Conservation (phyloP, 1,140 invertebrate species). For the Drosophila melanica region DNA sequence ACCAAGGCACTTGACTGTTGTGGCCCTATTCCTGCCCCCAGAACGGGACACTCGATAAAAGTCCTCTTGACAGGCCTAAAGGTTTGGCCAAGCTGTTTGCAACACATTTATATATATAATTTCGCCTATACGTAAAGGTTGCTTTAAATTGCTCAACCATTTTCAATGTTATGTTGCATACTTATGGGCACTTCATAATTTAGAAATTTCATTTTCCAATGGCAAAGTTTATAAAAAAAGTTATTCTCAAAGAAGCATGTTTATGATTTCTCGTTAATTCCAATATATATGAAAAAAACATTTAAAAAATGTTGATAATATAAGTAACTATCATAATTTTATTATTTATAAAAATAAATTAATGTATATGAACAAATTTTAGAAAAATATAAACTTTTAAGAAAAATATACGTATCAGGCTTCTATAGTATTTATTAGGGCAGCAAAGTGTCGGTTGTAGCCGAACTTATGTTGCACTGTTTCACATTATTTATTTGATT, state of each 20-base stretch:
- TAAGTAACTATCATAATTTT: too few species aligned
- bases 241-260: background rate
- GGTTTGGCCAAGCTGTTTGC: constrained; percentile 2
- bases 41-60: constrained; percentile 2
- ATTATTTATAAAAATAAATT: too few species aligned
- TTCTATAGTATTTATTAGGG: background rate
- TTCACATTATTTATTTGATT: constrained; percentile 55
- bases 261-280: too few species aligned
- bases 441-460: background rate
- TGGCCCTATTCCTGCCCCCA: constrained; percentile 10
- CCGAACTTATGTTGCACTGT: constrained; percentile 16
- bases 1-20: constrained; percentile 60
- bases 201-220: background rate
- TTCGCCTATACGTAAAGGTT: background rate
- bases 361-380: too few species aligned
- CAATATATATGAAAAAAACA: too few species aligned
- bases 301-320: too few species aligned
- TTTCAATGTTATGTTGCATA: background rate
- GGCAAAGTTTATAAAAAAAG: background rate
- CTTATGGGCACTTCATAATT: background rate
- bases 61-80: background rate
- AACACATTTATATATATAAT: background rate
- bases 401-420: background rate
- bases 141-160: background rate
- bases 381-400: background rate